Evolutionary conservation across 2,797 vertebrate species (phyloP), one percentile per base, ranked within the genome.

Genomic region (Malacoctenus gilli): DNA sequence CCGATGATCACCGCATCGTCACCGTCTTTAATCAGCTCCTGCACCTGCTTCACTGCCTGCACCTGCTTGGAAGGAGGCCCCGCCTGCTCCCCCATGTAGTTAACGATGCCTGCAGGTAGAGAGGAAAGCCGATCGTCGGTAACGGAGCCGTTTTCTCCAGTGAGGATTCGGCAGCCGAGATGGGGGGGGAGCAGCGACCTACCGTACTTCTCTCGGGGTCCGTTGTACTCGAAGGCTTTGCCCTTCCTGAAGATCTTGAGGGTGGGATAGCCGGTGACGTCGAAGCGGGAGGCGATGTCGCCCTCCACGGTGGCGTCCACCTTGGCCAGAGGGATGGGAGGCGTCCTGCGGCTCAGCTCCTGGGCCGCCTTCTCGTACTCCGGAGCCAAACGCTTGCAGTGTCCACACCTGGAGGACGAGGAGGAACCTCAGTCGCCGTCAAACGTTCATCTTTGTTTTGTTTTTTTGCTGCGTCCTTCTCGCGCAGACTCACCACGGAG

Each of bases 201-300:
- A 98, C 97, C 97, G 0, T 92, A 87, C 69, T 93, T 93, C 79
- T 99, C 96, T 83, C 95, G 89, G 16, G 97, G 97, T n/a, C 97
- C 97, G 0, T 88, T 95, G 87, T 99, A 99, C 19, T 96, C 95
- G 0, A 95, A 99, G 41, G 86, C 65, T 63, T 95, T 97, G 41
- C 97, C 97, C 72, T 92, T 97, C 76, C 97, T 94, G 84, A 99
- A 99, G 44, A 99, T 95, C 86, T 98, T 99, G 51, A 99, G 90
- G 3, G 94, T 93, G 30, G 97, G 97, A 63, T 96, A 99, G 23
- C 97, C 94, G 0, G 93, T 88, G 7, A 99, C 95, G 0, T 76
- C 92, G 18, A 96, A 99, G 30, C 90, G 93, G 12, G 92, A 88
- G 16, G 93, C 95, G 0, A 99, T 39, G 0, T 97, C 95, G 0